Percentiles rank a stretch among this genome's conserved stretches.
These are phyloP conservation scores for Botia almorhae DNA, from an alignment of 2,797 vertebrate genomes.

Conservation along the genomic window DNA sequence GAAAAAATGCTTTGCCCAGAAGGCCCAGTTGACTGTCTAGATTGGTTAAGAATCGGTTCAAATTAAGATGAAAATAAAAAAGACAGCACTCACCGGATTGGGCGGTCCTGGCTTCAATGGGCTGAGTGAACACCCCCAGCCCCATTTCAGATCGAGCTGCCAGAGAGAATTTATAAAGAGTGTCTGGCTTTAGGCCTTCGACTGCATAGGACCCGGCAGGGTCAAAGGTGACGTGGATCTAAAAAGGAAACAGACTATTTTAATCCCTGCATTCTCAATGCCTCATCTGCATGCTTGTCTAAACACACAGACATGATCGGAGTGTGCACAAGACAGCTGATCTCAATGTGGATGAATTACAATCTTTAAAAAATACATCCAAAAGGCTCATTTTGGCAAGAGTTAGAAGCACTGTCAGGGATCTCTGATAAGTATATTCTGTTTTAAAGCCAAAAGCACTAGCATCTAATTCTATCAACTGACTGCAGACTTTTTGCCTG, in stretches of 20 bases:
- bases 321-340: slow-evolving; percentile 34
- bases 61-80: slow-evolving; percentile 33
- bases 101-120: slow-evolving; percentile 85
- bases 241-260: slow-evolving; percentile 30
- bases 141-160: slow-evolving; percentile 91
- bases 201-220: slow-evolving; percentile 86
- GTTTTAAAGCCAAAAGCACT: slow-evolving; percentile 31
- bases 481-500: slow-evolving; percentile 27
- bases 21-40: slow-evolving; percentile 28
- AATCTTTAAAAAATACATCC: slow-evolving; percentile 23
- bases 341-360: slow-evolving; percentile 22
- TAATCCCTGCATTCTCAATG: background rate
- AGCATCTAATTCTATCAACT: slow-evolving; percentile 31
- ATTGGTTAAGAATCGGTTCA: slow-evolving; percentile 71
- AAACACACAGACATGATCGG: slow-evolving; percentile 3
- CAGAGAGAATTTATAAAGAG: slow-evolving; percentile 88
- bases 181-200: slow-evolving; percentile 92
- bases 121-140: slow-evolving; percentile 88
- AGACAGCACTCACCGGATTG: slow-evolving; percentile 89
- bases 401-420: slow-evolving; percentile 1
- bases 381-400: slow-evolving; percentile 19
- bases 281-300: background rate
- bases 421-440: slow-evolving; percentile 33
- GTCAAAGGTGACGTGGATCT: slow-evolving; percentile 86
- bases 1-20: slow-evolving; percentile 13